Conservation (phyloP, 2,888 invertebrate species). For the Spodoptera littoralis region DNA sequence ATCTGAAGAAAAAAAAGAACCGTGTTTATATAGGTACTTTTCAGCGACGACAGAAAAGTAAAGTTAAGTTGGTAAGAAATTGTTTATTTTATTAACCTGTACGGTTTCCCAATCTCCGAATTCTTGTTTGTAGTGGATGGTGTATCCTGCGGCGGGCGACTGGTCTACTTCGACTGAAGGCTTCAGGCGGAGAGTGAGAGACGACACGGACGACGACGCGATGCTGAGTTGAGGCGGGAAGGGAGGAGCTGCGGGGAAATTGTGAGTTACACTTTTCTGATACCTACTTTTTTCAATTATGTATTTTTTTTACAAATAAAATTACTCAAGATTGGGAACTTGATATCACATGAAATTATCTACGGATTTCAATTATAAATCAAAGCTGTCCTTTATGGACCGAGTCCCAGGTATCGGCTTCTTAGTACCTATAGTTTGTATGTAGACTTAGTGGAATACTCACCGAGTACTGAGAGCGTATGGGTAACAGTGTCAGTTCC, state of each 20-base stretch:
- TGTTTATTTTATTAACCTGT: constrained; percentile 82
- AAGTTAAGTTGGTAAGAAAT: too few species aligned
- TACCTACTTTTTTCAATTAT: background rate
- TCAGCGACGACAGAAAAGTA: too few species aligned
- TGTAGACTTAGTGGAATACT: constrained; percentile 27
- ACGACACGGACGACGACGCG: constrained; percentile 86
- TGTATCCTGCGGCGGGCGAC: constrained; percentile 97
- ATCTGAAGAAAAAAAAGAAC: constrained; percentile 77
- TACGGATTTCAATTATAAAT: too few species aligned
- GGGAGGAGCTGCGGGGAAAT: constrained; percentile 75
- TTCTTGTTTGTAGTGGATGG: constrained; percentile 97
- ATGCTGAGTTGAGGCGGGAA: constrained; percentile 86
- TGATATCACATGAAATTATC: too few species aligned
- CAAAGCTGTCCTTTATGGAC: too few species aligned
- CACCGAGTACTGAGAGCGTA: constrained; percentile 95
- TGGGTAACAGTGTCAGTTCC: constrained; percentile 97
- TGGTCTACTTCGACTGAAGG: constrained; percentile 92
- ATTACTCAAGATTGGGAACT: too few species aligned
- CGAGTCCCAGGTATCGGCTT: too few species aligned
- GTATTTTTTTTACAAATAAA: too few species aligned
- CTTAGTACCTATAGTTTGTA: too few species aligned
- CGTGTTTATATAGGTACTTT: too few species aligned
- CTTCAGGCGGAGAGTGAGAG: constrained; percentile 84
- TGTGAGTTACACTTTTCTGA: constrained; percentile 8
- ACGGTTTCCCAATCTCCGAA: constrained; percentile 98